Evolutionary conservation across 2,888 invertebrate species (phyloP), one percentile per base, ranked within the genome.

Genomic region (Smittia sp.): DNA sequence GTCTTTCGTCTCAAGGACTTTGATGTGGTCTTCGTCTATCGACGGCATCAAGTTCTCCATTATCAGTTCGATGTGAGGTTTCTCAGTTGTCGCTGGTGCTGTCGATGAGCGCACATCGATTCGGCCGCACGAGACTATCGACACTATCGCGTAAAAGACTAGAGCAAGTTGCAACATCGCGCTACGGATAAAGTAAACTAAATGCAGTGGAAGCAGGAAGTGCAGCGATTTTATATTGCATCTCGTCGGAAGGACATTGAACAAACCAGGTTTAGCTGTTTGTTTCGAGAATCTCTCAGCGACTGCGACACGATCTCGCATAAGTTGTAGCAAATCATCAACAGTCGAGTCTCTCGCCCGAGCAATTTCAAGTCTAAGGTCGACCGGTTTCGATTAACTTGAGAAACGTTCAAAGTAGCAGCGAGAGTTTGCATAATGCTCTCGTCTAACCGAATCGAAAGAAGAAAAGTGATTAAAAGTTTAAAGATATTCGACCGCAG

Each of bases 321-420:
- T 32, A 3, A 32, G n/a, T n/a, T n/a, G n/a, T n/a, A n/a, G n/a
- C n/a, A n/a, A n/a, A n/a, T n/a, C 32, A 32, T 32, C 32, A 9
- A 32, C 4, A 32, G 32, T 6, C 3, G 9, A 46, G 46, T 3
- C n/a, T 46, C 46, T 46, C 3, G 6, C 46, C 2, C 46, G 6
- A 9, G 58, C 22, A 22, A 4, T 20, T 46, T 22, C 58, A 58
- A 58, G 58, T 58, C 18, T 58, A 58, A 58, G 58, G 58, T 58
- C 58, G 22, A 58, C 58, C 3, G n/a, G 58, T 58, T 58, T 58
- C 15, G 52, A 52, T 58, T 46, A 15, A n/a, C 6, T 46, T 46
- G 13, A 9, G 46, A 6, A 3, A 9, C 46, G 46, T 11, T 46
- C 6, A 46, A 46, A 46, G n/a, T 46, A 6, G n/a, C 46, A 46